phyloP scores from a whole-genome alignment of 2,797 vertebrate genomes.

The Macrochelys suwanniensis region DNA sequence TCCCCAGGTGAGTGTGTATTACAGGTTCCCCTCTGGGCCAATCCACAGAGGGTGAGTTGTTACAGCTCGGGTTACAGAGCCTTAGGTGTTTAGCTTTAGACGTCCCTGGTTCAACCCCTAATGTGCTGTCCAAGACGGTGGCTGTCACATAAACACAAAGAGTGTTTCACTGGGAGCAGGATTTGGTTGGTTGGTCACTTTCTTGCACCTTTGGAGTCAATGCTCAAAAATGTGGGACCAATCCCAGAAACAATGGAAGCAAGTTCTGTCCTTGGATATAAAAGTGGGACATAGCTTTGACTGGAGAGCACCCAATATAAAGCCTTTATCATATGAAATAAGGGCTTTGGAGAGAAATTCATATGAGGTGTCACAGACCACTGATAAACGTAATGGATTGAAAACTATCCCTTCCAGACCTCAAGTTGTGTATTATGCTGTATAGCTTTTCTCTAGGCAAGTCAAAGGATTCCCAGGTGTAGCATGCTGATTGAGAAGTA shows the following conservation, averaged over 20 bases:
- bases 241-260: neutral
- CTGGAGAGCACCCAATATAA: accelerated
- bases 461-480: neutral
- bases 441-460: neutral
- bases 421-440: neutral
- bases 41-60: neutral
- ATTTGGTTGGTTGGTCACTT: neutral
- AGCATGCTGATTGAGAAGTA: neutral
- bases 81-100: neutral
- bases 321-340: neutral
- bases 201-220: neutral
- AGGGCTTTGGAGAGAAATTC: neutral
- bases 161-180: neutral
- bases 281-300: neutral
- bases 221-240: neutral
- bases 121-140: neutral
- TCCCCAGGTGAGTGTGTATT: neutral
- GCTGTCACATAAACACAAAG: neutral
- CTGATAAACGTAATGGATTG: neutral
- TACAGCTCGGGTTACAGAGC: neutral
- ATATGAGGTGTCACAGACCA: neutral
- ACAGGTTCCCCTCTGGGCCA: neutral
- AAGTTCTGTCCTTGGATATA: neutral
- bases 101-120: neutral
- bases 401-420: neutral